Conservation (phyloP, 64 coral and sea anemone species). For the Stichodactyla mertensii region DNA sequence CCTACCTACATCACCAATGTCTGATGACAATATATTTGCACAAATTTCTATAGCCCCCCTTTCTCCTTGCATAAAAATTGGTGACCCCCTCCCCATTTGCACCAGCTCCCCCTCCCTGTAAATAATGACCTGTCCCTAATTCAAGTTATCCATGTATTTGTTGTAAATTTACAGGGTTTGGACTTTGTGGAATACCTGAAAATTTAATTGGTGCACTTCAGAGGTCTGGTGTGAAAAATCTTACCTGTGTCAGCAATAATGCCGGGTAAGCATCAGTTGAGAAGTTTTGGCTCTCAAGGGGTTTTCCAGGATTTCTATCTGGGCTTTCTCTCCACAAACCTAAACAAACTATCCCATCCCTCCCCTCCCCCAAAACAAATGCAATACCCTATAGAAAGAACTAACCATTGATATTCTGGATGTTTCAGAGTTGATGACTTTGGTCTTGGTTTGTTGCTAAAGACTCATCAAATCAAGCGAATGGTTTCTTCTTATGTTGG, state of each 20-base stretch:
- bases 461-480: constrained; percentile 81
- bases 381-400: too few species aligned
- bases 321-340: background rate
- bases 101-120: too few species aligned
- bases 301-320: background rate
- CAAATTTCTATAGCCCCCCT: too few species aligned
- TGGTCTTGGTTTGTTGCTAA: constrained; percentile 84
- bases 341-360: background rate
- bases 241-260: constrained; percentile 98
- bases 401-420: background rate
- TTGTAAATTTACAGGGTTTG: constrained; percentile 63
- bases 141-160: background rate
- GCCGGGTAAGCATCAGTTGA: constrained; percentile 55
- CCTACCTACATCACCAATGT: too few species aligned
- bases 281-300: background rate
- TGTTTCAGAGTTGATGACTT: constrained; percentile 84
- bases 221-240: constrained; percentile 60
- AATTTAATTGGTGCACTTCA: constrained; percentile 81
- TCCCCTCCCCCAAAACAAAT: too few species aligned
- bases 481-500: constrained; percentile 99
- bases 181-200: constrained; percentile 97
- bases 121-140: background rate
- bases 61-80: too few species aligned
- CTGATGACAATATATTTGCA: too few species aligned
- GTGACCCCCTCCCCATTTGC: too few species aligned